Evolutionary conservation across 1,140 invertebrate genomes (phyloP), one percentile per base, ranked within the genome.

Genomic region (Halotydeus destructor): DNA sequence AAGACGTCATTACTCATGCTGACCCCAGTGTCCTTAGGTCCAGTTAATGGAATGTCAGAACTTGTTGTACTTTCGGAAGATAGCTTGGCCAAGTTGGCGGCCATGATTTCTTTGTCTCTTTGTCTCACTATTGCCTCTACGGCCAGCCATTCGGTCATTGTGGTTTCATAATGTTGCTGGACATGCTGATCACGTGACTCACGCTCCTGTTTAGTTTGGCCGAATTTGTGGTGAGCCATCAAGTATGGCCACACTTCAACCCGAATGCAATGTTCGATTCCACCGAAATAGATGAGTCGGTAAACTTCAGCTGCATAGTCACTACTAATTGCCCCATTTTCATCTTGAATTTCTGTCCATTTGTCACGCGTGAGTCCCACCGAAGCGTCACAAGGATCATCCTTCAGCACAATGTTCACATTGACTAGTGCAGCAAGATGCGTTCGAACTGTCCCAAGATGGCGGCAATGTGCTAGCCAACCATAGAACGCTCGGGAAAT

Each of bases 401-500:
- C 50, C 11, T 49, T 35, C 12, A 48, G 50, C 5, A 60, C 44
- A n/a, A 58, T 56, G 3, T 40, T 48, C 21, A 50, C 41, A 56
- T 78, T 69, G 0, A 93, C 82, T 8, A 91, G 62, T n/a, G 80
- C 82, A 26, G 80, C 78, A 22, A 94, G 66, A 62, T 93, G 86
- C 0, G 78, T 88, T 27, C 85, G 61, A 0, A 94, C 82, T 0
- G 84, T 93, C 41, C 78, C 76, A 49, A 94, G 61, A 57, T 93
- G 85, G 11, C 85, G 64, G 56, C 83, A 88, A 57, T 94, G 85
- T 6, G 85, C 82, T 33, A 91, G 61, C 86, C 84, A 94, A 40
- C 86, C 86, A 59, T 93, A 91, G 60, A 94, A 94, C 32, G 88
- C 88, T 47, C 86, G 64, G 0, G 84, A 88, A 45, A 93, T 79